phyloP scores from a whole-genome alignment of 2,113 vertebrate species.

The Xerus inauris region DNA sequence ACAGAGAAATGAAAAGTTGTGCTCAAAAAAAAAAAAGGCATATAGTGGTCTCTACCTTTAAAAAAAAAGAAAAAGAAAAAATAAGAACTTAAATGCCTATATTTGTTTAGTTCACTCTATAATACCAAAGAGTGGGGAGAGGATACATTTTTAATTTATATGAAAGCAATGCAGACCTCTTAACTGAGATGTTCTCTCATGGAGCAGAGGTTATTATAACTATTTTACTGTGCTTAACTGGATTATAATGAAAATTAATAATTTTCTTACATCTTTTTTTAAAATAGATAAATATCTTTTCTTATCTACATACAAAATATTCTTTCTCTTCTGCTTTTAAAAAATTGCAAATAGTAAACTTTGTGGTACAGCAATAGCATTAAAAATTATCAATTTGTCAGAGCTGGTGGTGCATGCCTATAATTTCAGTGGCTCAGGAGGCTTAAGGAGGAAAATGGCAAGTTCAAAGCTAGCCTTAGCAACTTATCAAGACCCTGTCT shows the following conservation, averaged over 20 bases:
- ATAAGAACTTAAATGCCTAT: accelerated
- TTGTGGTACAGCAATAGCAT: background rate
- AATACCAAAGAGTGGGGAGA: accelerated
- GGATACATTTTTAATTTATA: background rate
- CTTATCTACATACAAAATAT: background rate
- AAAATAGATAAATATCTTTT: background rate
- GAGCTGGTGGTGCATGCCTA: too few relatives aligned
- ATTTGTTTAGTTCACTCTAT: background rate
- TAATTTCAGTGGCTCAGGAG: too few relatives aligned
- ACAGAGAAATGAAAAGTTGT: too few relatives aligned
- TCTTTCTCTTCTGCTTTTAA: background rate
- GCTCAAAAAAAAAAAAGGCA: too few relatives aligned
- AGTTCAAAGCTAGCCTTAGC: too few relatives aligned
- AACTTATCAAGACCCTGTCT: too few relatives aligned
- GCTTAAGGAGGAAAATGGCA: too few relatives aligned
- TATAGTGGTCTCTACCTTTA: too few relatives aligned
- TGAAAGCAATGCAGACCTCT: background rate
- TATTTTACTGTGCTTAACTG: slow-evolving; percentile 43
- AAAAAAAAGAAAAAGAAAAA: too few relatives aligned
- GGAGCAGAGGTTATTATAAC: background rate
- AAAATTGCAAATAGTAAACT: slow-evolving; percentile 47
- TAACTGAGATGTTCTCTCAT: background rate
- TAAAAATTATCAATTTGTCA: background rate
- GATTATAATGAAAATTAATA: slow-evolving; percentile 63
- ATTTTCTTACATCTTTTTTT: background rate